Evolutionary conservation across 2,113 vertebrate species (phyloP).

Genomic region (Tautogolabrus adspersus): DNA sequence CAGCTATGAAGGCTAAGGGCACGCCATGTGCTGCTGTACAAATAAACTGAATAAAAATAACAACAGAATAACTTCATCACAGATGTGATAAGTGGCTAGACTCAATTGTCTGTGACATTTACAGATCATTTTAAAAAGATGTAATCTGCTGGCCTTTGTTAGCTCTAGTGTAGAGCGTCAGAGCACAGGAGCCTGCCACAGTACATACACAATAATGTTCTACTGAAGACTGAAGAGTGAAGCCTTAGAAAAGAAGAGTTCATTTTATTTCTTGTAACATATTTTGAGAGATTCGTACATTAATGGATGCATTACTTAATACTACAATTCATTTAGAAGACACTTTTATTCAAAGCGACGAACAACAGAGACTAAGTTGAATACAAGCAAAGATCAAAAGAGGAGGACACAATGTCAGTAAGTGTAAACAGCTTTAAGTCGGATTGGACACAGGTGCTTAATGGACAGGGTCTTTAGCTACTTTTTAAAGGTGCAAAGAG

Average conservation of each 20-base stretch:
- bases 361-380: too few species aligned
- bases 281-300: too few species aligned
- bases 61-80: slow-evolving; percentile 19
- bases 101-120: slow-evolving; percentile 52
- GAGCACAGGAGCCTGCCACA: slow-evolving; percentile 1
- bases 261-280: background rate
- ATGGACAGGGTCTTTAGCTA: too few species aligned
- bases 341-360: too few species aligned
- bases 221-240: background rate
- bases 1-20: background rate
- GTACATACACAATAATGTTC: background rate
- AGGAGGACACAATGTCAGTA: too few species aligned
- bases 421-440: too few species aligned
- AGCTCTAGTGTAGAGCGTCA: background rate
- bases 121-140: slow-evolving; percentile 3
- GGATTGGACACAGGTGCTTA: too few species aligned
- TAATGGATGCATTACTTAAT: too few species aligned
- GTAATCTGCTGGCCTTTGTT: slow-evolving; percentile 21
- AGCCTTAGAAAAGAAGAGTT: background rate
- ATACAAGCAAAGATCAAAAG: too few species aligned
- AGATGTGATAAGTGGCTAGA: slow-evolving; percentile 34
- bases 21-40: slow-evolving; percentile 4
- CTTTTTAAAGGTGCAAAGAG: too few species aligned
- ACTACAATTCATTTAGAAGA: too few species aligned
- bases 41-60: slow-evolving; percentile 22